Evolutionary conservation across 2,888 invertebrate genomes (phyloP).

Genomic region (Capitulum mitella): DNA sequence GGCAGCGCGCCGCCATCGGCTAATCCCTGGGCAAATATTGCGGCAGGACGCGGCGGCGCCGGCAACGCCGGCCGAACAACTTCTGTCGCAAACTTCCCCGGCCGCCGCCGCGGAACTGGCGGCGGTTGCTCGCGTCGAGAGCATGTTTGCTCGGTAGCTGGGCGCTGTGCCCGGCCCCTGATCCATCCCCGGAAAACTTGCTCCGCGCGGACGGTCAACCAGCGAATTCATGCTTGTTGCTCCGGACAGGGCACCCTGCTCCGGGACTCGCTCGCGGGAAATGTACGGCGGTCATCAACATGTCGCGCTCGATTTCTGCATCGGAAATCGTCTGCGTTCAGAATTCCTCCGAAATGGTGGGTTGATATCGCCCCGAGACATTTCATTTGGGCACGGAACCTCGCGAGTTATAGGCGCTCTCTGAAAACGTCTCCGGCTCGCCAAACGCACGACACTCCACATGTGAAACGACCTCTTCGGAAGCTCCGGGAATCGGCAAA

Average conservation of each 20-base stretch:
- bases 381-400: background rate
- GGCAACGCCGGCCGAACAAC: background rate
- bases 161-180: background rate
- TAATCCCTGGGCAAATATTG: background rate
- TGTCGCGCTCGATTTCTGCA: background rate
- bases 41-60: background rate
- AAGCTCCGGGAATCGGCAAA: background rate
- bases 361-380: background rate
- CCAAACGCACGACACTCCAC: background rate
- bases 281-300: background rate
- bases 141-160: no score
- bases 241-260: background rate
- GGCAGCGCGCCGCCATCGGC: background rate
- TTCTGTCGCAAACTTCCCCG: no score
- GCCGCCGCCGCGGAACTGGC: no score
- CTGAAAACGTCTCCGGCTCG: background rate
- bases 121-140: no score
- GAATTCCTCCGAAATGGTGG: background rate
- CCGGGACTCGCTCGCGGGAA: background rate
- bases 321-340: background rate
- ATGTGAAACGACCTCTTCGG: background rate
- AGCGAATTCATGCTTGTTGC: background rate
- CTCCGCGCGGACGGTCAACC: background rate
- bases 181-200: background rate
- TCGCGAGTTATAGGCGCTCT: background rate